These are phyloP conservation scores for Smutsia temminckii DNA, from an alignment of 2,797 vertebrate species.

Conservation along the genomic window DNA sequence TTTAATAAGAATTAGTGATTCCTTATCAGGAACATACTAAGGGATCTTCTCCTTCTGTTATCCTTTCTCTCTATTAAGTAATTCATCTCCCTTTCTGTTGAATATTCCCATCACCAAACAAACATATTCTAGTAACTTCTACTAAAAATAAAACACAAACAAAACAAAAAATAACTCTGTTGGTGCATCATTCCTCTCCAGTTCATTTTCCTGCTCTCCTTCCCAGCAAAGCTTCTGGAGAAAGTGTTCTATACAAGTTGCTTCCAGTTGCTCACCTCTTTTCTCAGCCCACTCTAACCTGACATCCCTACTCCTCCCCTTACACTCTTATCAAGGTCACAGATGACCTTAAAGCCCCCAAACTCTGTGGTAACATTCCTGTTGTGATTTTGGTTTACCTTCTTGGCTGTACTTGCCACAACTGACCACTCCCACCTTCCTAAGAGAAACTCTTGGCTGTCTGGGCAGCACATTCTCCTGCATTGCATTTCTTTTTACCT, in stretches of 20 bases:
- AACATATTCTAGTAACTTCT: neutral
- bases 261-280: neutral
- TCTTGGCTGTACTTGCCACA: neutral
- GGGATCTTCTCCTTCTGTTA: neutral
- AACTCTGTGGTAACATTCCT: neutral
- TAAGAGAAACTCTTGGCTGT: neutral
- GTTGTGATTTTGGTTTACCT: neutral
- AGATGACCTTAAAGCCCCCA: neutral
- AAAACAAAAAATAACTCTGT: neutral
- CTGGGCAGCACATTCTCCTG: neutral
- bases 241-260: neutral
- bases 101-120: neutral
- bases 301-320: no score
- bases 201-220: neutral
- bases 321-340: neutral
- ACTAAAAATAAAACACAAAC: neutral
- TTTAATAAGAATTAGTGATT: no score
- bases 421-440: neutral
- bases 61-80: neutral
- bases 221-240: neutral
- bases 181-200: neutral
- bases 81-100: neutral
- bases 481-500: neutral
- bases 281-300: neutral
- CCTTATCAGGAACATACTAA: neutral